phyloP scores from a whole-genome alignment of 2,797 vertebrate species.

The Sebastes miniatus region DNA sequence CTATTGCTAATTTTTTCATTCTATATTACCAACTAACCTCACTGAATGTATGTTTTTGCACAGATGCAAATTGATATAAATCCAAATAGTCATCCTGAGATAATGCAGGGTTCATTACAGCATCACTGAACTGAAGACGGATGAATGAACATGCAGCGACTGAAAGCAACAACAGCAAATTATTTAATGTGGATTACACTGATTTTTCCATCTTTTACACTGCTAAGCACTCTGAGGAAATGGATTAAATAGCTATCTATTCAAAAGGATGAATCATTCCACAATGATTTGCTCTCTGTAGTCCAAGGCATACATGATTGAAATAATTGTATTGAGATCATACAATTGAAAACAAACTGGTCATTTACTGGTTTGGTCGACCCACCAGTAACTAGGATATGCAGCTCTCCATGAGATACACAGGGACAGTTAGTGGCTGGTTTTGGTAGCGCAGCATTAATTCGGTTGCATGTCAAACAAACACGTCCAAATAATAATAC shows the following conservation, averaged over 20 bases:
- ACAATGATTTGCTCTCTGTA: not conserved
- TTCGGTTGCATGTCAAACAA: constrained; percentile 46
- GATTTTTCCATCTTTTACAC: no score
- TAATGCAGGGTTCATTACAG: not conserved
- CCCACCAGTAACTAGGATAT: not conserved
- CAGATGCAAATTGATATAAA: not conserved
- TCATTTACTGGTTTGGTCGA: constrained; percentile 4
- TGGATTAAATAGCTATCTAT: no score
- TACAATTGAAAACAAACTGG: not conserved
- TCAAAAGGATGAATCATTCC: not conserved
- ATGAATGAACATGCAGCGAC: not conserved
- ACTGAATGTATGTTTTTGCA: not conserved
- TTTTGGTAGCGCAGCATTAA: constrained; percentile 13
- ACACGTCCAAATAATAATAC: constrained; percentile 51
- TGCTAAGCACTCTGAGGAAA: not conserved
- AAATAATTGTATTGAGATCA: not conserved
- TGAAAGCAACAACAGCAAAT: not conserved
- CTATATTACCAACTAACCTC: no score
- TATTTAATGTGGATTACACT: not conserved
- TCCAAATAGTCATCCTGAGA: not conserved
- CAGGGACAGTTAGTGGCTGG: constrained; percentile 37
- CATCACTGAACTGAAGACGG: not conserved
- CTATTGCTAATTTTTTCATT: no score
- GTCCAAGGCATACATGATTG: not conserved
- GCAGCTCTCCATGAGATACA: not conserved